Evolutionary conservation across 2,797 vertebrate species (phyloP).

Genomic region (Siniperca obscura): DNA sequence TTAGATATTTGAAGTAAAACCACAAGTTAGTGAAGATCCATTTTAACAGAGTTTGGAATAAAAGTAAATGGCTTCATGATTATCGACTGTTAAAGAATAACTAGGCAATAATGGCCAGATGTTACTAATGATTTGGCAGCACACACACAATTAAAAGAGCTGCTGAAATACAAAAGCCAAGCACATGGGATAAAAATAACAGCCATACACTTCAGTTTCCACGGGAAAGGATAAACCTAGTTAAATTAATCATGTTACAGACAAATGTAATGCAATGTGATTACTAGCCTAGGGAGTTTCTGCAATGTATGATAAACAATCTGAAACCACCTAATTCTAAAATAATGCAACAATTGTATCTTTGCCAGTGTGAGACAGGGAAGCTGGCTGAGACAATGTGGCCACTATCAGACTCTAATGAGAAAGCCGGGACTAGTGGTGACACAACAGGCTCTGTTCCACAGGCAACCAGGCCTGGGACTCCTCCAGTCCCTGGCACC

Average conservation of each 20-base stretch:
- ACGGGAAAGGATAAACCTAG: slow-evolving; percentile 29
- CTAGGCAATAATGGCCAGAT: slow-evolving; percentile 19
- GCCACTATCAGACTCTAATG: slow-evolving; percentile 68
- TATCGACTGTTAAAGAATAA: neutral
- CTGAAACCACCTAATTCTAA: slow-evolving; percentile 43
- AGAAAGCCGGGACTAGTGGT: slow-evolving; percentile 54
- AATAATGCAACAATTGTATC: slow-evolving; percentile 70
- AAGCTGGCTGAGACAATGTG: slow-evolving; percentile 64
- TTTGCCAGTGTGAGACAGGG: slow-evolving; percentile 53
- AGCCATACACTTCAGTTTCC: slow-evolving; percentile 22
- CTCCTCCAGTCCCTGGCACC: slow-evolving; percentile 65
- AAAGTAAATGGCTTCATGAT: neutral
- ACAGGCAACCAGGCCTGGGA: slow-evolving; percentile 43
- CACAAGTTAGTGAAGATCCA: neutral
- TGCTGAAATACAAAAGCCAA: slow-evolving; percentile 26
- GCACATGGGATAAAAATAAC: slow-evolving; percentile 12
- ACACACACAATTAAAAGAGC: slow-evolving; percentile 4
- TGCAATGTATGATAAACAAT: slow-evolving; percentile 40
- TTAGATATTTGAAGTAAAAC: neutral
- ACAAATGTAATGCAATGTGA: slow-evolving; percentile 64
- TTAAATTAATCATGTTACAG: slow-evolving; percentile 63
- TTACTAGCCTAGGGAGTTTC: slow-evolving; percentile 36
- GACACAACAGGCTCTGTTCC: slow-evolving; percentile 66
- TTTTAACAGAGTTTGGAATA: neutral
- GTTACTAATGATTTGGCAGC: slow-evolving; percentile 25